Evolutionary conservation across 2,113 vertebrate species (phyloP), one percentile per base, ranked within the genome.

Genomic region (Prionailurus viverrinus): DNA sequence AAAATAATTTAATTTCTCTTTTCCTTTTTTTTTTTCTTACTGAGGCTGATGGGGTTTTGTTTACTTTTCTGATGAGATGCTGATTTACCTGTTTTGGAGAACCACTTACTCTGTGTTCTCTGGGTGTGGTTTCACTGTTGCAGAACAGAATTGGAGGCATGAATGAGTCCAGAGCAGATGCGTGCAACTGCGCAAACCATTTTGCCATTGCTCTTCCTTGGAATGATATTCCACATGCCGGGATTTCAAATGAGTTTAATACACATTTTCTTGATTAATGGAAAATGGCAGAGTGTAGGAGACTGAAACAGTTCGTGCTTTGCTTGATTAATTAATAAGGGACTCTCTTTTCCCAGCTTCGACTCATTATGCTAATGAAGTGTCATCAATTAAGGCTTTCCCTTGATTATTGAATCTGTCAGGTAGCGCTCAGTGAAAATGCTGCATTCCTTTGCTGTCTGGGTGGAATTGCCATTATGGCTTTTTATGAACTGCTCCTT

Each of bases 301-400:
- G 98, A 98, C 96, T 98, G 98, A 98, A 99, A 98, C 98, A 97
- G 98, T 98, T 98, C 93, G 81, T 99, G 98, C 98, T 99, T 99
- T 99, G 98, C 98, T 98, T 99, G 99, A 99, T 98, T 99, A 99
- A 99, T 99, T 99, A 99, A 98, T 98, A 98, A 99, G 98, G 98
- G 98, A 98, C 98, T 99, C 97, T 98, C 98, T 99, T 99, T 99
- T 99, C 98, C 98, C 98, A 99, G 98, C 98, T 98, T 99, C 73
- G 81, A 98, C 98, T 99, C 98, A 99, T 99, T 99, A 99, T 99
- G 99, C 97, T 99, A 99, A 99, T 99, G 99, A 99, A 99, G 98
- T 99, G 98, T 99, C 99, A 99, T 99, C 99, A 99, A 98, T 99
- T 99, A 99, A 99, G 98, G 98, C 98, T 98, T 98, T 98, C 99